These are phyloP conservation scores for Caenorhabditis remanei DNA, from an alignment of 1,140 invertebrate genomes.

Conservation along the genomic window DNA sequence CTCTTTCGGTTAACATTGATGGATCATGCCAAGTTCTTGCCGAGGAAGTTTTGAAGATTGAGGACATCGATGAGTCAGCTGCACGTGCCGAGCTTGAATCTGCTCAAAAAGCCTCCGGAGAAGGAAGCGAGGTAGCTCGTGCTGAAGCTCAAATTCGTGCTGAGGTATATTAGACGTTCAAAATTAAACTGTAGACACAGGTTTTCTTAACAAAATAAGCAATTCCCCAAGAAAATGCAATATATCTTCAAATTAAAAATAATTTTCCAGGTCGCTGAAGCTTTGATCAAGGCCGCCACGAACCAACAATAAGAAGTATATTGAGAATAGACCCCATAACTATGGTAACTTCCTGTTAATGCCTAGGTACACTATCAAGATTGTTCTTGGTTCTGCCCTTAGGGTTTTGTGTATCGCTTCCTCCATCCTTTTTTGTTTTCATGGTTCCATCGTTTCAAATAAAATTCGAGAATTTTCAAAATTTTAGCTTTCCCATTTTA, in stretches of 20 bases:
- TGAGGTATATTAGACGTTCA: conserved; percentile 61
- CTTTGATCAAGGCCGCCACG: conserved; percentile 71
- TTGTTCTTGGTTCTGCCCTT: neutral
- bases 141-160: conserved; percentile 74
- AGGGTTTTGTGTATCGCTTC: conserved; percentile 22
- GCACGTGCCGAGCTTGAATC: conserved; percentile 68
- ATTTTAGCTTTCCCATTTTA: neutral
- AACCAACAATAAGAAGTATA: conserved; percentile 64
- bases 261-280: conserved; percentile 70
- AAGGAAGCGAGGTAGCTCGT: conserved; percentile 72
- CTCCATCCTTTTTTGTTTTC: conserved; percentile 41
- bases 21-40: conserved; percentile 96
- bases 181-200: no score
- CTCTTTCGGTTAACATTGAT: conserved; percentile 96
- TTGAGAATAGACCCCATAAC: conserved; percentile 26
- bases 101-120: conserved; percentile 64
- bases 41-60: conserved; percentile 93
- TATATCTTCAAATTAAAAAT: neutral
- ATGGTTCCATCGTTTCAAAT: conserved; percentile 36
- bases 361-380: neutral
- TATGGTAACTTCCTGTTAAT: conserved; percentile 17
- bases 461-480: conserved; percentile 1
- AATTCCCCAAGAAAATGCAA: neutral
- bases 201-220: no score
- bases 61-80: conserved; percentile 84